These are phyloP conservation scores for Adrianichthys oophorus DNA, from an alignment of 2,797 vertebrate species.

Conservation along the genomic window DNA sequence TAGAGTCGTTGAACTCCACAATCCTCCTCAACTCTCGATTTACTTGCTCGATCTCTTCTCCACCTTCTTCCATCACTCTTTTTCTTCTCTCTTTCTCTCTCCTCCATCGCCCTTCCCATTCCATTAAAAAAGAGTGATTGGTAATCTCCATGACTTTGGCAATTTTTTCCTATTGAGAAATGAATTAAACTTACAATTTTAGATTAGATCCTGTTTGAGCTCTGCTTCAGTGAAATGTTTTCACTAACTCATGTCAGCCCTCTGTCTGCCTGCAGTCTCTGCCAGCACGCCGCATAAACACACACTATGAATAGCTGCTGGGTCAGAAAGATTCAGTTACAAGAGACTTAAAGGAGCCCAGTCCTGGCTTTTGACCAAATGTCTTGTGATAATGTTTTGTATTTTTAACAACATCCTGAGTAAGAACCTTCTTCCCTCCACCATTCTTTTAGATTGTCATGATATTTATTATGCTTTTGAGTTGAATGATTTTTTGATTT, in stretches of 20 bases:
- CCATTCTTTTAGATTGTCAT: too few relatives aligned
- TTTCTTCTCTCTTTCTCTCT: conserved; percentile 75
- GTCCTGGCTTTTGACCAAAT: too few relatives aligned
- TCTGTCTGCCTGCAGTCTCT: conserved; percentile 1
- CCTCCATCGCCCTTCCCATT: conserved; percentile 79
- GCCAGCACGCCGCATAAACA: conserved; percentile 38
- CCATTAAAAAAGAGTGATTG: conserved; percentile 51
- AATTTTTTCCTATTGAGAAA: not conserved
- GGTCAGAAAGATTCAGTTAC: conserved; percentile 55
- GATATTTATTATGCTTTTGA: too few relatives aligned
- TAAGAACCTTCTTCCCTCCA: too few relatives aligned
- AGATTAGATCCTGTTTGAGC: too few relatives aligned
- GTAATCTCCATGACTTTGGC: conserved; percentile 60
- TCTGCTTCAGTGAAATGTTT: too few relatives aligned
- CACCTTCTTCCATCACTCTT: conserved; percentile 66
- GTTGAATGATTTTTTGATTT: too few relatives aligned
- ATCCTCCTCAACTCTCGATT: conserved; percentile 68
- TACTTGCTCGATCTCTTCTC: conserved; percentile 64
- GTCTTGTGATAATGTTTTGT: too few relatives aligned
- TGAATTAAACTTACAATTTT: too few relatives aligned
- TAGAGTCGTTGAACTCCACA: conserved; percentile 71
- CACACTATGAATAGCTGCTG: conserved; percentile 57
- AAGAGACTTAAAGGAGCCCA: not conserved
- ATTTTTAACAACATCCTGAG: too few relatives aligned
- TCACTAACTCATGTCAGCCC: too few relatives aligned